Conservation (phyloP, 2,888 invertebrate genomes). For the Apotomis capreana region DNA sequence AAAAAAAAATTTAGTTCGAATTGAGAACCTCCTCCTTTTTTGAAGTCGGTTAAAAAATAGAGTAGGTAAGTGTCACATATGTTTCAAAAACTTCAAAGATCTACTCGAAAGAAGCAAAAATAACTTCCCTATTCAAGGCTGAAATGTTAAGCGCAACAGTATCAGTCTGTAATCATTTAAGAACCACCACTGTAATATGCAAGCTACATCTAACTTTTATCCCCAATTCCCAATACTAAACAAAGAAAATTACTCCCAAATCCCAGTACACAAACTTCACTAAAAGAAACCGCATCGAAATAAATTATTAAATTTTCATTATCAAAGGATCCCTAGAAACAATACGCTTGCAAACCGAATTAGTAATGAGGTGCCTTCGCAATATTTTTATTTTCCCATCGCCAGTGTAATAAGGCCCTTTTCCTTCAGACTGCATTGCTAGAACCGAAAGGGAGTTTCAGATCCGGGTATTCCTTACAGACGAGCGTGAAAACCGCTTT, state of each 20-base stretch:
- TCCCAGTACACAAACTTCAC: conserved; percentile 29
- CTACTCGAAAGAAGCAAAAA: too few relatives aligned
- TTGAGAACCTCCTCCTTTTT: too few relatives aligned
- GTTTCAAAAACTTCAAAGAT: too few relatives aligned
- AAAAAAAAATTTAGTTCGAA: too few relatives aligned
- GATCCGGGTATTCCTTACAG: neutral
- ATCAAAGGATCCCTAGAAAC: conserved; percentile 49
- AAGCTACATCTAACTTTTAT: conserved; percentile 6
- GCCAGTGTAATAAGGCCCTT: conserved; percentile 63
- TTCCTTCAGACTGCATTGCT: neutral
- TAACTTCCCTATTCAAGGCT: neutral
- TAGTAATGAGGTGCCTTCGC: conserved; percentile 65
- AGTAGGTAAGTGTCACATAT: too few relatives aligned
- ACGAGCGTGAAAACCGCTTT: too few relatives aligned
- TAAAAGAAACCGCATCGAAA: conserved; percentile 26
- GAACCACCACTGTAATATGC: neutral
- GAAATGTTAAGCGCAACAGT: neutral
- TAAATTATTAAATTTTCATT: conserved; percentile 41
- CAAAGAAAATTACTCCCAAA: conserved; percentile 14
- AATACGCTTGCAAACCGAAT: conserved; percentile 67
- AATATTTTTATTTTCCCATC: conserved; percentile 67
- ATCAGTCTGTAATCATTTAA: conserved; percentile 5
- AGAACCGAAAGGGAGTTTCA: neutral
- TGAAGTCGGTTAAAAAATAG: too few relatives aligned
- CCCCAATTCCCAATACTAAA: conserved; percentile 18